Conservation (phyloP, 2,888 invertebrate genomes). For the Hypomecis punctinalis region DNA sequence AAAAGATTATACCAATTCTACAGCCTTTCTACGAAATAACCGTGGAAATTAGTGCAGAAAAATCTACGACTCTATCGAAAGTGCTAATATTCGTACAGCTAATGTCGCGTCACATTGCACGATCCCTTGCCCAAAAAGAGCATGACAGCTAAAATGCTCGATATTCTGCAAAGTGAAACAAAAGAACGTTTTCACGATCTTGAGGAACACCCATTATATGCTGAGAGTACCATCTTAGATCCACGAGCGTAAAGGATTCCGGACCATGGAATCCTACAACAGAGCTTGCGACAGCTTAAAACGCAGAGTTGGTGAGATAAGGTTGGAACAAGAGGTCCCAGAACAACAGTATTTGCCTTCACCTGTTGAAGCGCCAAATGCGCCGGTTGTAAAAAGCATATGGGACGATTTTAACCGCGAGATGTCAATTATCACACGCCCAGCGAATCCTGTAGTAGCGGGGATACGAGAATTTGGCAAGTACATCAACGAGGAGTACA, state of each 20-base stretch:
- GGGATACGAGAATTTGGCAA: too few relatives aligned
- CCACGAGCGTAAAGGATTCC: not conserved
- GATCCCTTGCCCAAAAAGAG: not conserved
- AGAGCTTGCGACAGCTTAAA: too few relatives aligned
- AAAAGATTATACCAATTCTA: not conserved
- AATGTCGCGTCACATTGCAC: not conserved
- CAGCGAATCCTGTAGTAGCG: too few relatives aligned
- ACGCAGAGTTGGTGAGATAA: too few relatives aligned
- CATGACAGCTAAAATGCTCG: not conserved
- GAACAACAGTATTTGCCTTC: too few relatives aligned
- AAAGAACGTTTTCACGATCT: not conserved
- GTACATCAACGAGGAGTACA: too few relatives aligned
- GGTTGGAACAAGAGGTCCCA: too few relatives aligned
- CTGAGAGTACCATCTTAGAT: not conserved
- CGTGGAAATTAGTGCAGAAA: not conserved
- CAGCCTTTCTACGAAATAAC: not conserved
- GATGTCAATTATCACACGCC: too few relatives aligned
- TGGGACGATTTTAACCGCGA: too few relatives aligned
- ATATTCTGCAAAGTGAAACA: not conserved
- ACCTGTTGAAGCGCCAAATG: too few relatives aligned
- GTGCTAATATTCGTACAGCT: not conserved
- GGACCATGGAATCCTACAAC: not conserved
- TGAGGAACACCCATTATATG: not conserved
- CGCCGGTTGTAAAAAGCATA: too few relatives aligned
- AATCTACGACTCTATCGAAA: not conserved